Evolutionary conservation across 2,113 vertebrate species (phyloP).

Genomic region (Lontra canadensis): DNA sequence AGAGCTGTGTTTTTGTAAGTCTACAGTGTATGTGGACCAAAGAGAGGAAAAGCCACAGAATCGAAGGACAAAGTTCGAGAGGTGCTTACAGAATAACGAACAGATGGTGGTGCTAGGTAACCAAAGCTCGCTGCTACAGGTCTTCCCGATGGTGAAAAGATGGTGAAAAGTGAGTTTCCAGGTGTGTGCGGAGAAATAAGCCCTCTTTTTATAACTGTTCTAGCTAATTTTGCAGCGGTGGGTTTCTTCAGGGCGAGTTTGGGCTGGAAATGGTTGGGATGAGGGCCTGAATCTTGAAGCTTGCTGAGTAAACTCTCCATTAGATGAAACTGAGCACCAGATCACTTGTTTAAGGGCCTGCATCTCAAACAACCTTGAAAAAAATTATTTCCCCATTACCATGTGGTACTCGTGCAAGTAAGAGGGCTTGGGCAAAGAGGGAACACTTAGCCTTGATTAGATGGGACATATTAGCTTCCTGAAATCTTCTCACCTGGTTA

Average conservation of each 20-base stretch:
- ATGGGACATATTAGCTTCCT: constrained; percentile 79
- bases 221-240: constrained; percentile 44
- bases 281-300: constrained; percentile 48
- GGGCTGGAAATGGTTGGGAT: constrained; percentile 57
- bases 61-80: not conserved
- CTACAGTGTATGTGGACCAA: not conserved
- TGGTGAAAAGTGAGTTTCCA: constrained; percentile 10
- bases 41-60: constrained; percentile 2
- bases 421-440: constrained; percentile 76
- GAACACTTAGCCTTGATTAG: constrained; percentile 83
- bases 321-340: constrained; percentile 63
- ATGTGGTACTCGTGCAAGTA: constrained; percentile 75
- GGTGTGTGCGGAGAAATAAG: constrained; percentile 27
- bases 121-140: not conserved
- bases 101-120: not conserved
- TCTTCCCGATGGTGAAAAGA: constrained; percentile 33
- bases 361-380: constrained; percentile 78
- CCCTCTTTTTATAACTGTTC: not conserved
- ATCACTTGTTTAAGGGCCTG: constrained; percentile 74
- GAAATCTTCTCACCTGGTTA: constrained; percentile 83
- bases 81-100: constrained; percentile 4
- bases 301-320: constrained; percentile 66
- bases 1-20: not conserved
- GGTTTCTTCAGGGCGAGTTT: constrained; percentile 48
- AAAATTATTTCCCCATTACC: constrained; percentile 78